Percentiles rank a stretch among this genome's conserved stretches.
Evolutionary conservation across 2,888 invertebrate species (phyloP).

Genomic region (Drosophila imparisetae): DNA sequence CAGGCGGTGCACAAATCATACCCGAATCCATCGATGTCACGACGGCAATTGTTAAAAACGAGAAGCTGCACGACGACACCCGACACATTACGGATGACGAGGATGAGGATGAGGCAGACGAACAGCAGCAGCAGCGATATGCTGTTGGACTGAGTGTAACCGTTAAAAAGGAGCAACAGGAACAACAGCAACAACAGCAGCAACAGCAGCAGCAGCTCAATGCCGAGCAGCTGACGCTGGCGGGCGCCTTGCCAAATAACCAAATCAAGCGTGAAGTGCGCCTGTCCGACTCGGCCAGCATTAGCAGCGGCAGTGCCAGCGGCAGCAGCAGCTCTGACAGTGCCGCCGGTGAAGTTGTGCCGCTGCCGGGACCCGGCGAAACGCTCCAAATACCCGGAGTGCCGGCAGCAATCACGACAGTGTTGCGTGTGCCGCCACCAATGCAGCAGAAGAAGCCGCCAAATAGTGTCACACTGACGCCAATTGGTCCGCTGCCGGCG

Average conservation of each 20-base stretch:
- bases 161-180: slow-evolving; percentile 80
- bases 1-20: slow-evolving; percentile 82
- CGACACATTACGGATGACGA: slow-evolving; percentile 57
- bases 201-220: slow-evolving; percentile 35
- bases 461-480: slow-evolving; percentile 76
- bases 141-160: slow-evolving; percentile 72
- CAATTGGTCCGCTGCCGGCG: slow-evolving; percentile 71
- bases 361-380: slow-evolving; percentile 74
- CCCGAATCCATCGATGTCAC: slow-evolving; percentile 80
- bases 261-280: slow-evolving; percentile 82
- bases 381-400: slow-evolving; percentile 80
- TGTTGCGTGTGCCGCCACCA: slow-evolving; percentile 50
- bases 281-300: slow-evolving; percentile 57
- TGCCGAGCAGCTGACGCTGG: slow-evolving; percentile 51
- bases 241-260: slow-evolving; percentile 72
- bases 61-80: slow-evolving; percentile 68
- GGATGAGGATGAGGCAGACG: slow-evolving; percentile 60
- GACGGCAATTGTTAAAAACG: slow-evolving; percentile 82
- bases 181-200: slow-evolving; percentile 38
- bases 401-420: slow-evolving; percentile 78
- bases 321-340: slow-evolving; percentile 77
- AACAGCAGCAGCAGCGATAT: slow-evolving; percentile 58
- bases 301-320: slow-evolving; percentile 36
- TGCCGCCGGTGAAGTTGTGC: slow-evolving; percentile 48
- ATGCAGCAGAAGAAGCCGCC: slow-evolving; percentile 53